Conservation (phyloP, 2,888 invertebrate genomes). For the Ectobius pallidus region DNA sequence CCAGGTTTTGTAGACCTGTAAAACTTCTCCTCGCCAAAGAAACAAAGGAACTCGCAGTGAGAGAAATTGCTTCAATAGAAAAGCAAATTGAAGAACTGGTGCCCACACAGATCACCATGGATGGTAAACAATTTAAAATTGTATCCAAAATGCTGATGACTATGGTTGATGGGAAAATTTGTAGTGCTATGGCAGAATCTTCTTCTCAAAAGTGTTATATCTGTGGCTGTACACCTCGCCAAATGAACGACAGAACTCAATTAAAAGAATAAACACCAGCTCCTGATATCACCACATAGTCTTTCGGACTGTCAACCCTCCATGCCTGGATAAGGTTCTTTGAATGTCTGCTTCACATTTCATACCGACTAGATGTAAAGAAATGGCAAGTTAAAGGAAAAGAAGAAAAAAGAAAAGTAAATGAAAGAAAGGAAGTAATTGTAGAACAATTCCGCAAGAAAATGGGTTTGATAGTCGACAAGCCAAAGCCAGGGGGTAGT, state of each 20-base stretch:
- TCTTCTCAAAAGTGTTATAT: constrained; percentile 42
- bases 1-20: constrained; percentile 30
- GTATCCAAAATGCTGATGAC: constrained; percentile 40
- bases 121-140: constrained; percentile 29
- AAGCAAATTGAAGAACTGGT: constrained; percentile 35
- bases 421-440: constrained; percentile 44
- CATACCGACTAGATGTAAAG: constrained; percentile 43
- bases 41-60: constrained; percentile 33
- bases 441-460: constrained; percentile 36
- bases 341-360: constrained; percentile 49
- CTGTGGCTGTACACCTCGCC: constrained; percentile 41
- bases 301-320: constrained; percentile 46
- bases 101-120: not conserved
- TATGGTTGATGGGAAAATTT: constrained; percentile 44
- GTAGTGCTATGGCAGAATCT: constrained; percentile 41
- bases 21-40: constrained; percentile 42
- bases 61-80: constrained; percentile 39
- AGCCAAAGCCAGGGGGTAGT: not conserved
- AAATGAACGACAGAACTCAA: constrained; percentile 21
- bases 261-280: not conserved
- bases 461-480: not conserved
- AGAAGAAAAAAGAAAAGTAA: constrained; percentile 43
- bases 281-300: not conserved
- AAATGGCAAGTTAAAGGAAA: constrained; percentile 48
- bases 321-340: constrained; percentile 50